phyloP scores from a whole-genome alignment of 2,888 invertebrate genomes.

The Diaphora mendica region DNA sequence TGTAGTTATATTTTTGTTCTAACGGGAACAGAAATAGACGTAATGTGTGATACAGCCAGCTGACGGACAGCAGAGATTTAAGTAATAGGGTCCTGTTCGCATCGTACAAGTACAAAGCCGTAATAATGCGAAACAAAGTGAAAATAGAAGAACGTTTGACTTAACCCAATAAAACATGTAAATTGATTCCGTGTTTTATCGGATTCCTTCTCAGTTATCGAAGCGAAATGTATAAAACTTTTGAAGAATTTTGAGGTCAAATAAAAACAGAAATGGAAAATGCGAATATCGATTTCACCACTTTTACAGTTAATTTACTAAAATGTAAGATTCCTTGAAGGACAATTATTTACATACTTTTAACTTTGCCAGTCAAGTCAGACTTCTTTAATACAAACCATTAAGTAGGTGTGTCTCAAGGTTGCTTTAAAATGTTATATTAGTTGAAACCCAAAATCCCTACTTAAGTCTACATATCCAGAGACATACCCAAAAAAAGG shows the following conservation, averaged over 20 bases:
- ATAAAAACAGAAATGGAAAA: slow-evolving; percentile 11
- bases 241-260: slow-evolving; percentile 13
- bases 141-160: slow-evolving; percentile 15
- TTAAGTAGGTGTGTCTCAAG: background rate
- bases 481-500: too few species aligned
- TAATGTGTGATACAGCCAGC: background rate
- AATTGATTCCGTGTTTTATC: slow-evolving; percentile 10
- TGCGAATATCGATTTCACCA: slow-evolving; percentile 8
- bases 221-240: slow-evolving; percentile 8
- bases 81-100: background rate
- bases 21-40: background rate
- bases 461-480: too few species aligned
- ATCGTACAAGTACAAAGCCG: background rate
- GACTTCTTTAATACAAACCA: background rate
- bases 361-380: background rate
- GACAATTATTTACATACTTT: background rate
- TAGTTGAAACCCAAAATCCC: background rate
- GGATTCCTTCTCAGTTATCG: slow-evolving; percentile 9
- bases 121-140: background rate
- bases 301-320: background rate
- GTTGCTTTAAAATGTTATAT: background rate
- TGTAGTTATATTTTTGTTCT: background rate
- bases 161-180: slow-evolving; percentile 13
- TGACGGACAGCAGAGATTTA: background rate
- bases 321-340: background rate